These are phyloP conservation scores for Parnassius orleans DNA, from an alignment of 2,888 invertebrate species.

Conservation along the genomic window DNA sequence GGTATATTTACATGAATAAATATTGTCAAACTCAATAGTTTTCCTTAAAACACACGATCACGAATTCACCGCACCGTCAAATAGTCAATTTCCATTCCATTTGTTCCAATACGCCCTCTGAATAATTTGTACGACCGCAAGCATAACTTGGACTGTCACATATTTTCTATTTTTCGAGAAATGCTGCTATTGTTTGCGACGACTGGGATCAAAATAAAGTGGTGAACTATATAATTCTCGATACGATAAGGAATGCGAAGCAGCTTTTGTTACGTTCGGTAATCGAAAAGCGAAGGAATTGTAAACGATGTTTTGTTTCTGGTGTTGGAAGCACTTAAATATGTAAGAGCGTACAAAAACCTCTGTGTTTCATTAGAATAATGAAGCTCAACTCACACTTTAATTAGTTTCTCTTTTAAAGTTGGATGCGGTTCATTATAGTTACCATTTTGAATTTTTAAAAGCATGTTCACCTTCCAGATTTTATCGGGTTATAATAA, in stretches of 20 bases:
- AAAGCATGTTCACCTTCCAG: too few species aligned
- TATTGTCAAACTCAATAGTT: background rate
- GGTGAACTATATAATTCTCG: conserved; percentile 33
- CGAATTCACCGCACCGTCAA: conserved; percentile 35
- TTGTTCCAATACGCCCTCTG: conserved; percentile 42
- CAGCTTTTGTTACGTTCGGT: conserved; percentile 11
- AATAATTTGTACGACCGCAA: conserved; percentile 37
- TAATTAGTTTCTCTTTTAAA: too few species aligned
- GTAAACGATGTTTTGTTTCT: conserved; percentile 4
- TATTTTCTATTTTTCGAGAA: conserved; percentile 1
- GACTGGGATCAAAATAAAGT: conserved; percentile 32
- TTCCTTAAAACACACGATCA: conserved; percentile 27
- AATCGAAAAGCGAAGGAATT: conserved; percentile 11
- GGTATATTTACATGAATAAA: too few species aligned
- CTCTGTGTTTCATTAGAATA: too few species aligned
- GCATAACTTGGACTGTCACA: conserved; percentile 32
- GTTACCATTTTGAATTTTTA: too few species aligned
- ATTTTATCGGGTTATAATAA: too few species aligned
- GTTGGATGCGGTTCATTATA: too few species aligned
- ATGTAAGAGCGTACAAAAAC: background rate
- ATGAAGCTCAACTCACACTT: too few species aligned
- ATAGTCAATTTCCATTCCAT: conserved; percentile 42
- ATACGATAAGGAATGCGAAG: conserved; percentile 14
- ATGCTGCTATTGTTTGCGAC: conserved; percentile 13
- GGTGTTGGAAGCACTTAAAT: background rate